Evolutionary conservation across 2,797 vertebrate genomes (phyloP).

Genomic region (Chrysolophus pictus): DNA sequence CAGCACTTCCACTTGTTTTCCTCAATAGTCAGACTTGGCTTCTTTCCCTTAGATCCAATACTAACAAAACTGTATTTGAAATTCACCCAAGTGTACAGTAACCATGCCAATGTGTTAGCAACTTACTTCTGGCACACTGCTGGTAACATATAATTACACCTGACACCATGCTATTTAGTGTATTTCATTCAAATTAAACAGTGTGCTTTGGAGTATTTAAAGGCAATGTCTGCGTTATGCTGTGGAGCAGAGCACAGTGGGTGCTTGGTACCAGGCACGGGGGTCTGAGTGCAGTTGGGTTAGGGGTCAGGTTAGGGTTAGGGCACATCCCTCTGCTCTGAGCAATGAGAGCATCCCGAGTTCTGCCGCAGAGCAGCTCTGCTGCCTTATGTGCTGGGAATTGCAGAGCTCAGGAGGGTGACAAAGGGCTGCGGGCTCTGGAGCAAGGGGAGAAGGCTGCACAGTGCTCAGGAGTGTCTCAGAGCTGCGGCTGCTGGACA

Average conservation of each 20-base stretch:
- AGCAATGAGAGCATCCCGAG: background rate
- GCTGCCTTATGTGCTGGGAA: background rate
- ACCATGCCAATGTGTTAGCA: slow-evolving; percentile 69
- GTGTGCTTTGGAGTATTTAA: background rate
- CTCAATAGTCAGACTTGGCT: slow-evolving; percentile 75
- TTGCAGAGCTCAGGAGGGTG: rapidly evolving
- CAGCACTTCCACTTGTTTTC: slow-evolving; percentile 60
- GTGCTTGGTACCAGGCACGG: background rate
- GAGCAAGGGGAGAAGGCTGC: background rate
- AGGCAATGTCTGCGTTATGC: background rate
- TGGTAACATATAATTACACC: slow-evolving; percentile 78
- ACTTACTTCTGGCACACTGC: slow-evolving; percentile 71
- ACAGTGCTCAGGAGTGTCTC: background rate
- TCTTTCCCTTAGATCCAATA: slow-evolving; percentile 66
- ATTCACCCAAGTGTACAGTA: slow-evolving; percentile 74
- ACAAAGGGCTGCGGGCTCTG: rapidly evolving
- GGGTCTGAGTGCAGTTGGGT: no score
- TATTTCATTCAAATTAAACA: slow-evolving; percentile 65
- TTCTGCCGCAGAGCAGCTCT: background rate
- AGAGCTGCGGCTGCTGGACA: background rate
- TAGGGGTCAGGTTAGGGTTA: no score
- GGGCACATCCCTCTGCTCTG: background rate
- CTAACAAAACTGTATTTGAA: slow-evolving; percentile 73
- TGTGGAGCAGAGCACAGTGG: rapidly evolving
- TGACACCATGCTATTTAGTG: slow-evolving; percentile 77